These are phyloP conservation scores for Falco novaeseelandiae DNA, from an alignment of 2,797 vertebrate genomes.

Conservation along the genomic window DNA sequence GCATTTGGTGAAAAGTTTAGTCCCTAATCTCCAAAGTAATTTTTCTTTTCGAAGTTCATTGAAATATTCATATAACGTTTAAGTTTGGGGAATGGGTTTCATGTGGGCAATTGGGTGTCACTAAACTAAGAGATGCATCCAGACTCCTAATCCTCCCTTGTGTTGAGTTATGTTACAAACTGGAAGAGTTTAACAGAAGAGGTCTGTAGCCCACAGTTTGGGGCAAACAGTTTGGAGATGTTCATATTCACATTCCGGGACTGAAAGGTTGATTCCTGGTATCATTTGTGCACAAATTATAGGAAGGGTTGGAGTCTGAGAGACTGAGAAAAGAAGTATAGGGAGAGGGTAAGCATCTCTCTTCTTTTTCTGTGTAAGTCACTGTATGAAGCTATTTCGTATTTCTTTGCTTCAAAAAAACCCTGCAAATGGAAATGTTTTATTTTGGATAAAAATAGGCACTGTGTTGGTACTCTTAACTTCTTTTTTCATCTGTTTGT, in stretches of 20 bases:
- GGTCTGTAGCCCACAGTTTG: neutral
- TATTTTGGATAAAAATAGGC: constrained; percentile 10
- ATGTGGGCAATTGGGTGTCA: neutral
- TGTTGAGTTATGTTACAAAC: neutral
- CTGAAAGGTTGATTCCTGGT: neutral
- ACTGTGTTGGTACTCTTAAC: neutral
- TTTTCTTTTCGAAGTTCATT: neutral
- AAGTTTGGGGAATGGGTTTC: neutral
- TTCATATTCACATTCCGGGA: neutral
- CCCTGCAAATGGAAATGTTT: neutral
- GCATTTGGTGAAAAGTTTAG: neutral
- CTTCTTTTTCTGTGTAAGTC: neutral
- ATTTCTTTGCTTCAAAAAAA: neutral
- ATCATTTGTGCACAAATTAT: neutral
- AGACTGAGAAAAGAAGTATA: neutral
- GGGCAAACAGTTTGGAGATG: neutral
- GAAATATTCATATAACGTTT: neutral
- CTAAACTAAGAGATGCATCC: neutral
- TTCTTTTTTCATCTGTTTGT: constrained; percentile 34
- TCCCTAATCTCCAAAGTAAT: neutral
- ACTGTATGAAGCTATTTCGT: neutral
- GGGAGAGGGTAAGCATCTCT: neutral
- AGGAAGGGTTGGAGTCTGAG: neutral
- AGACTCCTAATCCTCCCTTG: neutral
- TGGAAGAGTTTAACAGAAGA: neutral